Evolutionary conservation across 2,888 invertebrate genomes (phyloP), one percentile per base, ranked within the genome.

Genomic region (Anoncus sp.): DNA sequence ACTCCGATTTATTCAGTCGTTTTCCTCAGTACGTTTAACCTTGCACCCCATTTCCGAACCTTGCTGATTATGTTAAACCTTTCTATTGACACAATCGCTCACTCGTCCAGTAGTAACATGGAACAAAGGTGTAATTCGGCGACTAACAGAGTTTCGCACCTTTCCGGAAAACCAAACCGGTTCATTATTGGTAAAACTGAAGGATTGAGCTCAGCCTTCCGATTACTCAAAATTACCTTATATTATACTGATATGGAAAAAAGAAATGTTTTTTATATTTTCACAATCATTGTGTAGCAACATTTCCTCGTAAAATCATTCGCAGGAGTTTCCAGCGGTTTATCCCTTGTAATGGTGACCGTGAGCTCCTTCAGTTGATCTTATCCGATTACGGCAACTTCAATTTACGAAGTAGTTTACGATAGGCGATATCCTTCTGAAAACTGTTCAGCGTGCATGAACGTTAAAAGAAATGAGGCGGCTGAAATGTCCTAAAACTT

Each of bases 101-200:
- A 51, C 51, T 24, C 14, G 16, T 59, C 12, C 9, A 22, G 59
- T 22, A 14, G n/a, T 38, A 22, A 4, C 4, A 24, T 22, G 12
- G 12, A 63, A 2, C 38, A 63, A 47, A 75, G 80, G 76, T 85
- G 81, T 82, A 83, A 85, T 82, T 77, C 80, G 71, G 84, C 78
- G 84, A 86, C 75, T 81, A 82, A 82, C 78, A 67, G 66, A 67
- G 83, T 87, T 86, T 51, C 5, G 4, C 12, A 38, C 5, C 38
- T 12, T 38, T 38, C 38, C 5, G 38, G 38, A 7, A 40, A 22
- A n/a, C 16, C 27, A 22, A 40, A 57, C 7, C 22, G 2, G 43
- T 16, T 45, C 10, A 38, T 38, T 38, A 38, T 38, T 38, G 5
- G 38, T 38, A 4, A 38, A 10, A 38, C 10, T 27, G 5, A 14